Conservation (phyloP, 2,113 vertebrate species). For the Ptychochromis oligacanthus region DNA sequence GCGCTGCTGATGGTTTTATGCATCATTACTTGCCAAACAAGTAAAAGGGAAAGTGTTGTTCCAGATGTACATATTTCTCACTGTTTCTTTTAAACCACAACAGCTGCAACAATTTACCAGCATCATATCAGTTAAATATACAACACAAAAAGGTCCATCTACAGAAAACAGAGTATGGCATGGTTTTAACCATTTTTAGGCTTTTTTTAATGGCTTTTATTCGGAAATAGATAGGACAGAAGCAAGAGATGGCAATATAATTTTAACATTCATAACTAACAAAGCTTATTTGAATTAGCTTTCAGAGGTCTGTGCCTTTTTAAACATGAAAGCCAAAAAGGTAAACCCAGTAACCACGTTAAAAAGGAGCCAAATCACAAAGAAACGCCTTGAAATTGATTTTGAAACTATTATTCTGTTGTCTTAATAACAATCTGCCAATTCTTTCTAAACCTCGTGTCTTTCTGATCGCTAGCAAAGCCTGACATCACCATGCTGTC, state of each 20-base stretch:
- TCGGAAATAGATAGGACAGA: background rate
- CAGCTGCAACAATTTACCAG: constrained; percentile 10
- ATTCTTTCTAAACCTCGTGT: background rate
- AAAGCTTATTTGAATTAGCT: background rate
- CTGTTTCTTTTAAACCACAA: constrained; percentile 22
- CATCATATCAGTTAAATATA: constrained; percentile 14
- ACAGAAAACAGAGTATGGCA: background rate
- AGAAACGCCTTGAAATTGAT: background rate
- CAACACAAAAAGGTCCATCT: background rate
- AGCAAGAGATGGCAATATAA: background rate
- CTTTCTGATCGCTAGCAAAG: constrained; percentile 1
- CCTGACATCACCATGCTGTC: constrained; percentile 15
- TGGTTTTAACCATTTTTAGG: background rate
- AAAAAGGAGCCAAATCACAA: background rate
- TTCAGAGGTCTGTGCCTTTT: background rate
- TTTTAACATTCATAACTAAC: background rate
- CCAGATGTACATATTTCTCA: constrained; percentile 41
- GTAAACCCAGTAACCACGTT: background rate
- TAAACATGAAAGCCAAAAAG: background rate
- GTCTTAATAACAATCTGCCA: background rate
- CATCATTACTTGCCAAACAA: constrained; percentile 50
- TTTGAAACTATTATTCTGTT: background rate
- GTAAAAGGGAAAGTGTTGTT: constrained; percentile 36
- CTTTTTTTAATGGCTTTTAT: background rate
- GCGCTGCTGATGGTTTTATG: constrained; percentile 35